Conservation (phyloP, 2,888 invertebrate species). For the Epistrophella euchroma region DNA sequence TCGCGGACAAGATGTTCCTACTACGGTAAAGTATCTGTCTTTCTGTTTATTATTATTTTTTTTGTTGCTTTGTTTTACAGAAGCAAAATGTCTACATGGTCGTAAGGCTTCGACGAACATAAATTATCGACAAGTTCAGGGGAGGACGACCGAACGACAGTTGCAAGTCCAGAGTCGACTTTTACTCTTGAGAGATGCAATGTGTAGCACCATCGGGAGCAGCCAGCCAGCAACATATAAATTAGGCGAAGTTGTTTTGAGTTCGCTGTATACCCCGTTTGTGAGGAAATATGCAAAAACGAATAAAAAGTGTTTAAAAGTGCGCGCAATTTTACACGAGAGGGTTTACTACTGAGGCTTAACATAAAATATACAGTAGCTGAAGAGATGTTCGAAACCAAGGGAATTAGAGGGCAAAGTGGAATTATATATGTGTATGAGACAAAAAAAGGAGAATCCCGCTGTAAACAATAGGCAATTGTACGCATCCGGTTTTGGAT, state of each 20-base stretch:
- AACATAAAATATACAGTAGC: slow-evolving; percentile 6
- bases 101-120: slow-evolving; percentile 66
- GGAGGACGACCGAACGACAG: slow-evolving; percentile 20
- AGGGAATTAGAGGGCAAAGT: neutral
- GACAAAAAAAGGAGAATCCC: slow-evolving; percentile 57
- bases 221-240: slow-evolving; percentile 65
- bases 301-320: slow-evolving; percentile 18
- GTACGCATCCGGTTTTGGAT: slow-evolving; percentile 64
- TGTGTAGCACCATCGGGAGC: slow-evolving; percentile 59
- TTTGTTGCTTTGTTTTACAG: slow-evolving; percentile 42
- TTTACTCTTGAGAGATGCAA: slow-evolving; percentile 24
- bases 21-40: slow-evolving; percentile 18
- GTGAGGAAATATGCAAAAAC: slow-evolving; percentile 38
- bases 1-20: slow-evolving; percentile 41
- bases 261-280: neutral
- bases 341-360: neutral
- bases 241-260: slow-evolving; percentile 55
- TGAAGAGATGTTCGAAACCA: slow-evolving; percentile 11
- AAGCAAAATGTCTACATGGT: slow-evolving; percentile 68
- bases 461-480: slow-evolving; percentile 67
- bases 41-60: slow-evolving; percentile 19
- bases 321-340: slow-evolving; percentile 39
- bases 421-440: neutral
- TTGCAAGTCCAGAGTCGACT: slow-evolving; percentile 8
- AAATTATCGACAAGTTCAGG: slow-evolving; percentile 64